Evolutionary conservation across 2,113 vertebrate genomes (phyloP), one percentile per base, ranked within the genome.

Genomic region (Corapipo altera): DNA sequence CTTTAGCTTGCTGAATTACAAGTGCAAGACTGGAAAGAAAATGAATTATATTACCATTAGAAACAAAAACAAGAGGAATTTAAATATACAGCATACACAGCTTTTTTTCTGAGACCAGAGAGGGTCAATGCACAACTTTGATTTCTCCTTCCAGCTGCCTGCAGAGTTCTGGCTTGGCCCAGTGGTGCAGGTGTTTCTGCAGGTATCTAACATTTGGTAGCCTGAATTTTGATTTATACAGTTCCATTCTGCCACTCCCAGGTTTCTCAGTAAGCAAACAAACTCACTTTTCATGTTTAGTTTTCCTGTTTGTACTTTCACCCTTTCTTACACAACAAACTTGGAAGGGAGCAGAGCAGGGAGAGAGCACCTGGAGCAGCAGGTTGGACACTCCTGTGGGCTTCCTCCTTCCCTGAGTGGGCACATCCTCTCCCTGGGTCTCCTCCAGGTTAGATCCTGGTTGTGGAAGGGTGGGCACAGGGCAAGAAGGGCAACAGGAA

Each of bases 21-120:
- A 91, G 62, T n/a, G 76, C 71, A 95, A 76, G 74, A 90, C 44
- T 72, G 62, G 65, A 80, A 81, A 96, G 67, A 69, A 85, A 51
- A 74, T 12, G 52, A 93, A 93, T 89, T 64, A 95, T 41, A 89
- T 23, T 91, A 94, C 97, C 69, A 91, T 75, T 49, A 93, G 91
- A 89, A 98, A 96, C 46, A 93, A 96, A 96, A 97, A 69, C 22
- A 64, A 27, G 90, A 81, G 58, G 46, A 90, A 89, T 74, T 95
- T 91, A 95, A 97, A 96, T n/a, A 75, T n/a, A 75, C 3, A 97
- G 89, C 26, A 37, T 69, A 67, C 11, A 33, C 7, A 28, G 61
- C 15, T 81, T 91, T 76, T 85, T 92, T 82, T 32, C 67, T 85
- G 82, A 82, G 78, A 61, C 43, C 78, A 74, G 51, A 41, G 6